Percentiles rank a stretch among this genome's conserved stretches.
Evolutionary conservation across 2,888 invertebrate species (phyloP).

Genomic region (Uropetala carovei): DNA sequence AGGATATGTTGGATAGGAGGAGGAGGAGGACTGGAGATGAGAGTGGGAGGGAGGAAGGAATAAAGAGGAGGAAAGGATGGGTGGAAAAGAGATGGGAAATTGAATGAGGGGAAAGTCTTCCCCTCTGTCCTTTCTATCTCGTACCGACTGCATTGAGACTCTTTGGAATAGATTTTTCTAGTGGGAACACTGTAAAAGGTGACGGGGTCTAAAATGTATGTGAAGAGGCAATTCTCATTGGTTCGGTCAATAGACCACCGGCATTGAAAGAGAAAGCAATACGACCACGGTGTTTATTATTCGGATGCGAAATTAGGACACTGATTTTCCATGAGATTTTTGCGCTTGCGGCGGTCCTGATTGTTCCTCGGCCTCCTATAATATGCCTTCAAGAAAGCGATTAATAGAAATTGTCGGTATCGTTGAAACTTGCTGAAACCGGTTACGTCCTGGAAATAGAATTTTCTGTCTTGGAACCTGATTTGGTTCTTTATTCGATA

Average conservation of each 20-base stretch:
- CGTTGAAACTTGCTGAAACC: too few species aligned
- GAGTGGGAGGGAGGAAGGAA: not conserved
- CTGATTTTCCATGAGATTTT: not conserved
- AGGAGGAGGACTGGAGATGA: not conserved
- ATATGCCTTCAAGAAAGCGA: too few species aligned
- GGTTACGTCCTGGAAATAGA: too few species aligned
- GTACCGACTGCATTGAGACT: constrained; percentile 9
- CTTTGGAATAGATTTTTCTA: not conserved
- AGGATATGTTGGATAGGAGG: not conserved
- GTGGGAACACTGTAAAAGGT: not conserved
- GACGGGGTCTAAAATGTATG: not conserved
- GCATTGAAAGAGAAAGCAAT: not conserved
- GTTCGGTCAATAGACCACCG: constrained; percentile 18
- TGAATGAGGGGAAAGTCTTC: not conserved
- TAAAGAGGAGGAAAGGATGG: not conserved
- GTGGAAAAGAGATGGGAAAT: not conserved
- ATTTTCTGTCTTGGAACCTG: too few species aligned
- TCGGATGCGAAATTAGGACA: not conserved
- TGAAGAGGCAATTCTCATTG: not conserved
- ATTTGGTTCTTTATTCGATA: too few species aligned
- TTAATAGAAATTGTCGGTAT: too few species aligned
- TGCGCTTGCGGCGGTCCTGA: not conserved
- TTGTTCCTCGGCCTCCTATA: not conserved
- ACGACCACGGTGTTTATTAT: not conserved
- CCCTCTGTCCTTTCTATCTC: constrained; percentile 15